phyloP scores from a whole-genome alignment of 2,888 invertebrate species.

The Latrodectus elegans region DNA sequence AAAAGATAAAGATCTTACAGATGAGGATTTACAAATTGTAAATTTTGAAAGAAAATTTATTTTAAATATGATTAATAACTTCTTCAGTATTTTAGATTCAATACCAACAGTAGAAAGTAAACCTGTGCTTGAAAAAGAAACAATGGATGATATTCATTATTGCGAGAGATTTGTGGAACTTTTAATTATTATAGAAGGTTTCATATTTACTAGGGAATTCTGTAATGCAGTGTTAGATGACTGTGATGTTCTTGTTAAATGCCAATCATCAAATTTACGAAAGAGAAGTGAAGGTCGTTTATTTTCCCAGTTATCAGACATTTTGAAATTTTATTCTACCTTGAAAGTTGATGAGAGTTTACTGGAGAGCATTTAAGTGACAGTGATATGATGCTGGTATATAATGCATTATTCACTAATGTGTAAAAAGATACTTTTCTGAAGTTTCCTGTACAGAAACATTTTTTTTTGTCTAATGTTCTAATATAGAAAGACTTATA shows the following conservation, averaged over 20 bases:
- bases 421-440: constrained; percentile 95
- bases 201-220: constrained; percentile 95
- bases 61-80: too few species aligned
- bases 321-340: constrained; percentile 95
- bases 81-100: constrained; percentile 84
- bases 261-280: constrained; percentile 86
- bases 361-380: constrained; percentile 95
- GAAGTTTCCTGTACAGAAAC: constrained; percentile 88
- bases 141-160: too few species aligned
- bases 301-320: constrained; percentile 91
- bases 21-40: constrained; percentile 71
- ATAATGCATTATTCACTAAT: constrained; percentile 93
- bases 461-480: constrained; percentile 93
- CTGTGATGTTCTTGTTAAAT: constrained; percentile 92
- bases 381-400: constrained; percentile 92
- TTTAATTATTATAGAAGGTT: constrained; percentile 95
- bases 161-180: too few species aligned
- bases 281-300: constrained; percentile 88
- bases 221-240: constrained; percentile 97
- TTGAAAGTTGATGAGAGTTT: constrained; percentile 97
- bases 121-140: constrained; percentile 72
- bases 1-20: constrained; percentile 79
- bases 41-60: too few species aligned
- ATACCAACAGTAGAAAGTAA: constrained; percentile 81
- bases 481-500: constrained; percentile 89